phyloP scores from a whole-genome alignment of 2,888 invertebrate species.

The Amiota mariae region DNA sequence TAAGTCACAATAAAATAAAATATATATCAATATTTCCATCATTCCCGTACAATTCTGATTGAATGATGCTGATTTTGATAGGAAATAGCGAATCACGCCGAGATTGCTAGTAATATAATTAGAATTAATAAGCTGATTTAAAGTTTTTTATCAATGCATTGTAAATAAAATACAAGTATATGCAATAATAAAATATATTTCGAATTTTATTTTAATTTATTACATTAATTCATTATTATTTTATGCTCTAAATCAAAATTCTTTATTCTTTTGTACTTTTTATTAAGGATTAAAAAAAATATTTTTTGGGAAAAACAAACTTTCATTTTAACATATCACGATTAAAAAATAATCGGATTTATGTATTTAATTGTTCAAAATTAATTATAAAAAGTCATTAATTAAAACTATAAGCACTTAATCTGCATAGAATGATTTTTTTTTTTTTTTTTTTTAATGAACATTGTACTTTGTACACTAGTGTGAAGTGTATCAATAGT shows the following conservation, averaged over 20 bases:
- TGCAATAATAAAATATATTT: not conserved
- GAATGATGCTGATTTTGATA: too few relatives aligned
- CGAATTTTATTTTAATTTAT: not conserved
- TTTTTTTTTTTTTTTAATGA: not conserved
- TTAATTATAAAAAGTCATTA: conserved; percentile 25
- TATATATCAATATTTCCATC: too few relatives aligned
- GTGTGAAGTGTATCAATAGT: too few relatives aligned
- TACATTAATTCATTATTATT: not conserved
- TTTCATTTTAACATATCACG: not conserved
- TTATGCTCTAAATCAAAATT: not conserved
- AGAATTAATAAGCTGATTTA: too few relatives aligned
- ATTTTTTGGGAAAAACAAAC: not conserved
- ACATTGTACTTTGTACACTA: not conserved
- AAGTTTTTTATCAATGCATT: too few relatives aligned
- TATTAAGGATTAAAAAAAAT: conserved; percentile 4
- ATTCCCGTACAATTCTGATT: too few relatives aligned
- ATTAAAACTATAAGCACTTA: conserved; percentile 28
- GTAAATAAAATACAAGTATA: too few relatives aligned
- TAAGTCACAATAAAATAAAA: too few relatives aligned
- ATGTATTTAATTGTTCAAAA: conserved; percentile 20
- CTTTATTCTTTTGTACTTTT: not conserved
- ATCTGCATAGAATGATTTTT: not conserved
- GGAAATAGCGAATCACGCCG: too few relatives aligned
- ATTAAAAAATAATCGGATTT: conserved; percentile 13
- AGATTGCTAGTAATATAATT: too few relatives aligned